These are phyloP conservation scores for Dasypogon diadema DNA, from an alignment of 2,888 invertebrate species.

Conservation along the genomic window DNA sequence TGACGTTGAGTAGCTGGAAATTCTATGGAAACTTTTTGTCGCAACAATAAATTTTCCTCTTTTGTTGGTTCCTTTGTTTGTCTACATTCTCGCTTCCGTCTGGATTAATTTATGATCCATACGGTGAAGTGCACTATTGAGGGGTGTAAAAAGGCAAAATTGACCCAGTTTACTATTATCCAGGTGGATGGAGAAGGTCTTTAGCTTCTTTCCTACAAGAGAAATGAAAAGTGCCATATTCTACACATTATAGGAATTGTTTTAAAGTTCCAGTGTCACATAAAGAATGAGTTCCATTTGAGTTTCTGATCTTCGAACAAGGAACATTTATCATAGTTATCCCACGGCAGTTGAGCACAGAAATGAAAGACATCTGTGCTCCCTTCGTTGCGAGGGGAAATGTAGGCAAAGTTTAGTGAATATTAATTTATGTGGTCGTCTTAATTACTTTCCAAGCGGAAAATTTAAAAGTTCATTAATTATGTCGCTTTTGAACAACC, in stretches of 20 bases:
- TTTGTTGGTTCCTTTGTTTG: conserved; percentile 34
- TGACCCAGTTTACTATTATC: background rate
- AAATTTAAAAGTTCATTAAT: too few relatives aligned
- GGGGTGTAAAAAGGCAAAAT: background rate
- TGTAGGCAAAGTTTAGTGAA: too few relatives aligned
- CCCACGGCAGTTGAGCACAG: too few relatives aligned
- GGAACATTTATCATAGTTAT: too few relatives aligned
- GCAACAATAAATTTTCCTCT: conserved; percentile 39
- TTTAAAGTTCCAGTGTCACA: too few relatives aligned
- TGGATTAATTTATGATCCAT: conserved; percentile 25
- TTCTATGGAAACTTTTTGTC: conserved; percentile 31
- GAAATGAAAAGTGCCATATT: background rate
- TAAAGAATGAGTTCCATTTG: too few relatives aligned
- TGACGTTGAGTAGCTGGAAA: conserved; percentile 27
- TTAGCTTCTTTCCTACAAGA: background rate
- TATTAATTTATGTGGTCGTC: too few relatives aligned
- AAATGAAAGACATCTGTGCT: too few relatives aligned
- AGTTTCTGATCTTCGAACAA: too few relatives aligned
- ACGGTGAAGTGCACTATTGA: background rate
- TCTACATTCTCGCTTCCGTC: conserved; percentile 28
- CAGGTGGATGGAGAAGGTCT: background rate
- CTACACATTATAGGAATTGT: background rate
- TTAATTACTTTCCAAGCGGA: too few relatives aligned
- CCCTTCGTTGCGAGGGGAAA: too few relatives aligned
- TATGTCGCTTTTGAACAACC: too few relatives aligned